Evolutionary conservation across 2,888 invertebrate species (phyloP).

Genomic region (Oxycera nigricornis): DNA sequence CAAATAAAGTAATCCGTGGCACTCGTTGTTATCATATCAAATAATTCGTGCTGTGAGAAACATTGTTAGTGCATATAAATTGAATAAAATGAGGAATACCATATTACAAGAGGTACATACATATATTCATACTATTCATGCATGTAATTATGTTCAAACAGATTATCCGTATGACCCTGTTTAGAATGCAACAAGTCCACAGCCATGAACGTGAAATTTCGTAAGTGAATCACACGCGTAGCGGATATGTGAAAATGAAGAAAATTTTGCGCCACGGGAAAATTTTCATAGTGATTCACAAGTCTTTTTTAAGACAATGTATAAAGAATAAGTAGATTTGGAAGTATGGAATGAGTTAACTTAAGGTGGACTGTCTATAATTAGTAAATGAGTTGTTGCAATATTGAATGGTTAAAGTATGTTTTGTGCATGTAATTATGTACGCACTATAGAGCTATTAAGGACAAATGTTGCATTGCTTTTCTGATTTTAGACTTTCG

Average conservation of each 20-base stretch:
- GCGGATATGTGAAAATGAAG: constrained; percentile 11
- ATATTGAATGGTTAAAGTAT: neutral
- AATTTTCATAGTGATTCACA: constrained; percentile 33
- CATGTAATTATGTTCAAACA: neutral
- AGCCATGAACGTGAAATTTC: constrained; percentile 23
- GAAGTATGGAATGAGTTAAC: neutral
- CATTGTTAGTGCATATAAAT: neutral
- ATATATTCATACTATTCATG: constrained; percentile 6
- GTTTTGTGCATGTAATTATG: neutral
- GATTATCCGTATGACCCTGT: neutral
- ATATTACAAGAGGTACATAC: constrained; percentile 46
- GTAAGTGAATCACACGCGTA: constrained; percentile 10
- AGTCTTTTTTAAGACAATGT: constrained; percentile 32
- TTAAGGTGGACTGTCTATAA: neutral
- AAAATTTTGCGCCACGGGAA: neutral
- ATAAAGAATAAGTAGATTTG: neutral
- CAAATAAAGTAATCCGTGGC: neutral
- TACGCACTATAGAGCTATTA: neutral
- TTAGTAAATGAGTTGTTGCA: neutral
- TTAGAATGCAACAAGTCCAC: neutral
- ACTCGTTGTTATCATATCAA: neutral
- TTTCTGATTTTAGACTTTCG: too few species aligned
- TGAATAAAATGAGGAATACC: constrained; percentile 46
- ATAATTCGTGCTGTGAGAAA: neutral
- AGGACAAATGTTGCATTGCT: too few species aligned